phyloP scores from a whole-genome alignment of 2,797 vertebrate species.

The Clarias pachynema region DNA sequence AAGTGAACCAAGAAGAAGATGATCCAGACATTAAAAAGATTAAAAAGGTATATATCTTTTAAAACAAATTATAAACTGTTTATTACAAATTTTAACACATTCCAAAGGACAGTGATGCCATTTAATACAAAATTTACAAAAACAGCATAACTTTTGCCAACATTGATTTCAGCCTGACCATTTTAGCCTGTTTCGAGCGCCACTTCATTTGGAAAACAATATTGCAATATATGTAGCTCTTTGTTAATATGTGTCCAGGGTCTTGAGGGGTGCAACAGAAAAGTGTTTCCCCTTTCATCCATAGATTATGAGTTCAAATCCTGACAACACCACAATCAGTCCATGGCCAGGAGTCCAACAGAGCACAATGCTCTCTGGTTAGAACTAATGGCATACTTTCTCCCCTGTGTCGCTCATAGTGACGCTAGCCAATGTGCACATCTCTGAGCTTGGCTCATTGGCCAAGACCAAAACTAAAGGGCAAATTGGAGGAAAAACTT shows the following conservation, averaged over 20 bases:
- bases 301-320: neutral
- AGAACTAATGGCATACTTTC: neutral
- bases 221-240: too few species aligned
- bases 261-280: neutral
- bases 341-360: neutral
- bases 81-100: too few species aligned
- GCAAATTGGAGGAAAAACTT: neutral
- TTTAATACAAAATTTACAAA: neutral
- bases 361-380: neutral
- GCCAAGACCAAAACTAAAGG: neutral
- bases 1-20: conserved; percentile 88
- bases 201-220: neutral
- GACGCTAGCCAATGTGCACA: neutral
- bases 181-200: neutral
- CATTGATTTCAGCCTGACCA: neutral
- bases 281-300: neutral
- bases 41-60: conserved; percentile 84
- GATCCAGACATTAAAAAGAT: conserved; percentile 99
- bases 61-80: too few species aligned
- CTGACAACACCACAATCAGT: neutral
- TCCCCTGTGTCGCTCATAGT: neutral
- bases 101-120: neutral
- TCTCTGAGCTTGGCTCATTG: neutral
- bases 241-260: neutral
- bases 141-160: neutral